These are phyloP conservation scores for Scytalopus superciliaris DNA, from an alignment of 2,113 vertebrate species.

Conservation along the genomic window DNA sequence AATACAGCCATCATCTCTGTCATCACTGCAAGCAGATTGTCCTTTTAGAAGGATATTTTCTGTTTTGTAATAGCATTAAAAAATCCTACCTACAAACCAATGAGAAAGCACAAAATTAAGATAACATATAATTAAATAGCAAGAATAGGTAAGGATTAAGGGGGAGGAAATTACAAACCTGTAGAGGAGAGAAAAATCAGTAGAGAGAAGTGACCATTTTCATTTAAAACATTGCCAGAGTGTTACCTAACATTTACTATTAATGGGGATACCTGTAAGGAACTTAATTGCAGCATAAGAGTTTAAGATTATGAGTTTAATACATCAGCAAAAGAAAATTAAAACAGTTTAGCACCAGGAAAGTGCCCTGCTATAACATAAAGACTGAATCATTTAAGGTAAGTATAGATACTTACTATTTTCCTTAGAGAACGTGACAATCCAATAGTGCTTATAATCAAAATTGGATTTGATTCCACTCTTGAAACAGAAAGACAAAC, in stretches of 20 bases:
- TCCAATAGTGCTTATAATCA: not conserved
- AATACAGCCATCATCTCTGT: not conserved
- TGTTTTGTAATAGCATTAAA: not conserved
- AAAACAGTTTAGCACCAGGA: not conserved
- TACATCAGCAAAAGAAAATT: not conserved
- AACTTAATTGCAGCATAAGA: not conserved
- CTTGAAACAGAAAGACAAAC: not conserved
- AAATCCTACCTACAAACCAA: not conserved
- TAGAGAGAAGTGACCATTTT: not conserved
- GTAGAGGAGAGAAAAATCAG: not conserved
- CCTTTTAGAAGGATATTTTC: not conserved
- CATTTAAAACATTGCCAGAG: not conserved
- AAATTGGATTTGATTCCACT: not conserved
- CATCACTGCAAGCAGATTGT: not conserved
- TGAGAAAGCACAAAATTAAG: not conserved
- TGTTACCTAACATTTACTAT: not conserved
- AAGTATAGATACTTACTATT: too few relatives aligned
- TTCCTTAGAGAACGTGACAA: too few relatives aligned
- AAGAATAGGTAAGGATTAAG: not conserved
- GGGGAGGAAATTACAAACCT: not conserved
- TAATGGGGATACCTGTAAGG: not conserved
- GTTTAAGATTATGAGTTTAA: not conserved
- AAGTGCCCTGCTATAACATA: not conserved
- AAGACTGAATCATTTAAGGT: not conserved
- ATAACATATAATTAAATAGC: not conserved